Evolutionary conservation across 2,113 vertebrate genomes (phyloP).

Genomic region (Ellobius talpinus): DNA sequence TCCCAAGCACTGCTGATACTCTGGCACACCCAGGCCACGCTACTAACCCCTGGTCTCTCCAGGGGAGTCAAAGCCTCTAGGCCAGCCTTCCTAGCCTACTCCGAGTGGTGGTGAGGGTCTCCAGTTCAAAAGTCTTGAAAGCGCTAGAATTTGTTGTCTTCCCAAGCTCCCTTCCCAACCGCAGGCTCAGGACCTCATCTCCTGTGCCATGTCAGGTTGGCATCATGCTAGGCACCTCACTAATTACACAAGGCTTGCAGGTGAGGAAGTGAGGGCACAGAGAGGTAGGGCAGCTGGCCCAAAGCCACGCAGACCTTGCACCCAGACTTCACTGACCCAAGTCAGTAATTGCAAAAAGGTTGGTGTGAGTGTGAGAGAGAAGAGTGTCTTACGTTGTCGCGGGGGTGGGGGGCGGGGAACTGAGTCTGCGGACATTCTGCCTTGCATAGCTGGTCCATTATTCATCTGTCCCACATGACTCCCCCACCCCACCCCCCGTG

Average conservation of each 20-base stretch:
- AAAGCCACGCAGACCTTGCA: background rate
- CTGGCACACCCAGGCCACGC: accelerated
- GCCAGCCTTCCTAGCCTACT: background rate
- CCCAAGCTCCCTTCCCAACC: background rate
- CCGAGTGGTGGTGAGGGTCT: background rate
- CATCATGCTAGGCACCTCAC: background rate
- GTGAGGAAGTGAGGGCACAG: background rate
- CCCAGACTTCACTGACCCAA: background rate
- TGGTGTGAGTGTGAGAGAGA: background rate
- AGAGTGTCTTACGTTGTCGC: background rate
- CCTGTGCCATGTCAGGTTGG: background rate
- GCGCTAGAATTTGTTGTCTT: background rate
- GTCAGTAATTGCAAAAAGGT: background rate
- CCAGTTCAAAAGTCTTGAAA: background rate
- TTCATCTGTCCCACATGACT: background rate
- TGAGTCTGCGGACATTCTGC: background rate
- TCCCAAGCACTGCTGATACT: background rate
- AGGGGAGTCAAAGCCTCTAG: background rate
- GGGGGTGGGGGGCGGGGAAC: background rate
- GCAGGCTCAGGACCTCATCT: background rate
- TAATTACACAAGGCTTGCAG: background rate
- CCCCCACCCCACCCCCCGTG: background rate
- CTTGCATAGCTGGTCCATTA: accelerated
- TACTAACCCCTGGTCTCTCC: background rate
- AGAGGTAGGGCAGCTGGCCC: background rate